Evolutionary conservation across 2,797 vertebrate species (phyloP), one percentile per base, ranked within the genome.

Genomic region (Phrynocephalus guinanensis): DNA sequence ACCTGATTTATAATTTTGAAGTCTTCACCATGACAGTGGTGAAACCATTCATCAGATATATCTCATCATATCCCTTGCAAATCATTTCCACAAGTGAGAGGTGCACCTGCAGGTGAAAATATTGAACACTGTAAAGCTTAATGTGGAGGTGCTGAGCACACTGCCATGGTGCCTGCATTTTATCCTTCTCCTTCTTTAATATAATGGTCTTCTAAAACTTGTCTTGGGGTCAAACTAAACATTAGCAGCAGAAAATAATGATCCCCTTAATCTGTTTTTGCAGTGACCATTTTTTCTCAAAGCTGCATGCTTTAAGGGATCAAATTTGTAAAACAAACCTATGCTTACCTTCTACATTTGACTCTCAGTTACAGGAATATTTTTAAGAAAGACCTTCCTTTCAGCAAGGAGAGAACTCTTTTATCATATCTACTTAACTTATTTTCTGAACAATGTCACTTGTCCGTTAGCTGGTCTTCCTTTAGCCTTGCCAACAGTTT

Each of bases 361-460:
- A 56, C 73, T 15, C 38, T 68, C 63, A 38, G 91, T 26, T 0
- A 83, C 66, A 86, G 83, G 38, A 44, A 24, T 0, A 30, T 82
- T 83, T 66, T 90, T 56, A 15, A 84, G 76, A 28, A 86, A 89
- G 77, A 84, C 60, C 60, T 88, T 88, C 1, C 52, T 82, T 79
- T 63, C 48, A 44, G 52, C 84, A 91, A 22, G 0, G 0, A 72
- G 0, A 44, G n/a, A 76, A 89, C 26, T 88, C 88, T 33, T n/a
- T 78, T 52, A 24, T 68, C 76, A 0, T 18, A 71, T 76, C 18
- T 6, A 10, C 76, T 90, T 26, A 75, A 93, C 87, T 15, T 89
- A 87, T 15, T 89, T 70, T 70, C 24, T 13, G 50, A 71, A 3
- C 79, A 75, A 80, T 68, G 77, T 79, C 44, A 22, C 48, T 24